Evolutionary conservation across 2,113 vertebrate species (phyloP).

Genomic region (Serinus canaria): DNA sequence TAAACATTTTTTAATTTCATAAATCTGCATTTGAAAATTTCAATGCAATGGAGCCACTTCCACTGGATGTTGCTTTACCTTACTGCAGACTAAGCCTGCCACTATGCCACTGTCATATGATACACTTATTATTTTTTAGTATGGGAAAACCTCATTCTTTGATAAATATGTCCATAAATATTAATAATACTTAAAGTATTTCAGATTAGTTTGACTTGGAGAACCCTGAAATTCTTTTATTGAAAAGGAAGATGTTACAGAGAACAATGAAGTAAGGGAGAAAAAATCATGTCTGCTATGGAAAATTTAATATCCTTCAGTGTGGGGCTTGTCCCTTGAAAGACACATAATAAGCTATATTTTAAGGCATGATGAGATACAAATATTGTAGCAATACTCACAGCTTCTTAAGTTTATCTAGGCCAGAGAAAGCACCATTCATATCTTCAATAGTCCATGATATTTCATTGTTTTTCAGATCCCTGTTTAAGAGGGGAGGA

Average conservation of each 20-base stretch:
- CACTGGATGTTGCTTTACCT: background rate
- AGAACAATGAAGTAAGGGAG: background rate
- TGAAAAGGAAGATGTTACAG: background rate
- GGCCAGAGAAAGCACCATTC: conserved; percentile 95
- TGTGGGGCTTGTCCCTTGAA: background rate
- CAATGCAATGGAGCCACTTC: background rate
- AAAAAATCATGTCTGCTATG: background rate
- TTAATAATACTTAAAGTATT: background rate
- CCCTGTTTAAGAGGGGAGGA: conserved; percentile 66
- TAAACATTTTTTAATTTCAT: background rate
- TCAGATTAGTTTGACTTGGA: background rate
- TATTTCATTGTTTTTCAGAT: conserved; percentile 94
- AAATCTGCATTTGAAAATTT: background rate
- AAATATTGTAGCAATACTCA: conserved; percentile 71
- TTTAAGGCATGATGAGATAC: background rate
- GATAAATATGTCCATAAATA: background rate
- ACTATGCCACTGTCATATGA: background rate
- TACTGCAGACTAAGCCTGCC: background rate
- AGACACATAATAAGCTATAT: background rate
- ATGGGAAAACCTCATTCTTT: background rate
- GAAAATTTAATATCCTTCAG: background rate
- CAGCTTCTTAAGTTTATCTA: conserved; percentile 89
- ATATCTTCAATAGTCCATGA: conserved; percentile 98
- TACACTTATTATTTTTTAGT: background rate
- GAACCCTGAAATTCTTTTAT: background rate